Conservation (phyloP, 1,140 invertebrate genomes). For the Drosophila oshimai region DNA sequence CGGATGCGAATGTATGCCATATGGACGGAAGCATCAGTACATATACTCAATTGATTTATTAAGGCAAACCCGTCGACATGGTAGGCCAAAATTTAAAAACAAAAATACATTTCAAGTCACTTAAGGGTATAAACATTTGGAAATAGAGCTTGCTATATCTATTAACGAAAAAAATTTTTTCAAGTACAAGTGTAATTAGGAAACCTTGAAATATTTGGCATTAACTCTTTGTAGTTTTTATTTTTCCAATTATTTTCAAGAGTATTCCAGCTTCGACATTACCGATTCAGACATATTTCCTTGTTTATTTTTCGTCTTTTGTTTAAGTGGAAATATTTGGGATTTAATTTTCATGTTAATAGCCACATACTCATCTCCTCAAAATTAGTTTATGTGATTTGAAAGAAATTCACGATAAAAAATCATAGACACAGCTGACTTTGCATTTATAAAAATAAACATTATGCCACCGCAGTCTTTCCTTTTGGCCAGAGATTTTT, state of each 20-base stretch:
- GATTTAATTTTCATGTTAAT: constrained; percentile 68
- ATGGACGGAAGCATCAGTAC: background rate
- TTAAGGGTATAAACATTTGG: constrained; percentile 4
- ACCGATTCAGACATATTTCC: background rate
- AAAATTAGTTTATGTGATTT: constrained; percentile 52
- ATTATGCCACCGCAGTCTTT: constrained; percentile 35
- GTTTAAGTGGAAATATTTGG: constrained; percentile 39
- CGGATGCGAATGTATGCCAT: background rate
- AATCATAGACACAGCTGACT: constrained; percentile 22
- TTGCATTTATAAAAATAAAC: constrained; percentile 51
- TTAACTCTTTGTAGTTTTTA: background rate
- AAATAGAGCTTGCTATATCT: background rate
- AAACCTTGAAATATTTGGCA: background rate
- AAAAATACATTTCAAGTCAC: background rate
- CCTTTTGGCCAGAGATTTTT: background rate
- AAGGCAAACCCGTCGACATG: constrained; percentile 20
- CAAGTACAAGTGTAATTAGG: no score
- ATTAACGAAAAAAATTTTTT: background rate
- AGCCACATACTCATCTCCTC: constrained; percentile 47
- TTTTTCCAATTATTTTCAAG: background rate
- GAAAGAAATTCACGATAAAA: constrained; percentile 29
- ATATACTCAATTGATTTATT: constrained; percentile 59
- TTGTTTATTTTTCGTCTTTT: constrained; percentile 7
- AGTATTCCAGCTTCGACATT: constrained; percentile 20
- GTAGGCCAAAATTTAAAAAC: constrained; percentile 18